Evolutionary conservation across 2,797 vertebrate species (phyloP).

Genomic region (Glossophaga mutica): DNA sequence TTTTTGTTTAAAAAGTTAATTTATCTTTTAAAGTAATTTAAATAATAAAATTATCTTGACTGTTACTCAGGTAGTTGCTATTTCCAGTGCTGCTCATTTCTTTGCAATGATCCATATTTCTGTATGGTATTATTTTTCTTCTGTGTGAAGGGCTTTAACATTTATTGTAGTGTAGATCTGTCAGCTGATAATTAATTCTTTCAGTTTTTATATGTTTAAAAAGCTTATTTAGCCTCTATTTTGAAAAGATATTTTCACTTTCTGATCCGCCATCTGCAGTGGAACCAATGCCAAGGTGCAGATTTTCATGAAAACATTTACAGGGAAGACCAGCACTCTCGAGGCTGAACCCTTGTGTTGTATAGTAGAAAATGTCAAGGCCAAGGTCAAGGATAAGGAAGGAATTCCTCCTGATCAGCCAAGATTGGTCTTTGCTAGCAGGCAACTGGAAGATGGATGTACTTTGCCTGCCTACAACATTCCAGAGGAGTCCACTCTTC

Average conservation of each 20-base stretch:
- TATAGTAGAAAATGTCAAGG: not conserved
- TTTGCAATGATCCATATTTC: not conserved
- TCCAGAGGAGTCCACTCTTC: not conserved
- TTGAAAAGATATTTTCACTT: not conserved
- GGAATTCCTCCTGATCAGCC: not conserved
- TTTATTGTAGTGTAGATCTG: not conserved
- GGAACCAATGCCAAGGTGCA: not conserved
- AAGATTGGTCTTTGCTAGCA: not conserved
- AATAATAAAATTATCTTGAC: not conserved
- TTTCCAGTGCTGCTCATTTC: constrained; percentile 2
- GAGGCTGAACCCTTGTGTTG: not conserved
- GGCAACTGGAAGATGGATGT: not conserved
- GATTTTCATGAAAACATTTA: not conserved
- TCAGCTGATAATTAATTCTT: not conserved
- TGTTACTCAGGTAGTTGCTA: not conserved
- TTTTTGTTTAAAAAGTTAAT: not conserved
- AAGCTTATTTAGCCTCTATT: not conserved
- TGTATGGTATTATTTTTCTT: not conserved
- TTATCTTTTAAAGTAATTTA: constrained; percentile 2
- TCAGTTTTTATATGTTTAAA: not conserved
- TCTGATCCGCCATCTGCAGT: not conserved
- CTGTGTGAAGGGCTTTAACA: not conserved
- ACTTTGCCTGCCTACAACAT: not conserved
- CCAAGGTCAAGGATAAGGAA: not conserved
- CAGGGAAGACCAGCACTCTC: not conserved